Conservation (phyloP, 2,113 vertebrate genomes). For the Lagopus leucura region DNA sequence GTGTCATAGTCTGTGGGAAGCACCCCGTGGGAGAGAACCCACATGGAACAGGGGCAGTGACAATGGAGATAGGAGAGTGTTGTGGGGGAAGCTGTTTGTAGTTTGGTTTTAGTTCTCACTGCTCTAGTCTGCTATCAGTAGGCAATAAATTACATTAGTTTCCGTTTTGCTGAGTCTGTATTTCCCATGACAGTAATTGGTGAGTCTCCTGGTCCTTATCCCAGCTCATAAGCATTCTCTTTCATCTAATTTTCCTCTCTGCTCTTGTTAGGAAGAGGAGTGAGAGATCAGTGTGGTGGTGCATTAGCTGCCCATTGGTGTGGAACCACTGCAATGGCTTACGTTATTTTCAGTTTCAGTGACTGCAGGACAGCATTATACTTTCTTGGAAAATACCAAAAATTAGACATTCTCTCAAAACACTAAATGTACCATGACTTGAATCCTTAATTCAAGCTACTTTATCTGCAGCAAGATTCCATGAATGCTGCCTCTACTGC, state of each 20-base stretch:
- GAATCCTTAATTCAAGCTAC: neutral
- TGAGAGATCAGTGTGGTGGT: neutral
- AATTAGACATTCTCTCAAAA: neutral
- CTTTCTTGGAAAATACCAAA: neutral
- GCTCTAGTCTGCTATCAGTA: neutral
- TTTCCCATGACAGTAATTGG: neutral
- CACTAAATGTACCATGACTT: neutral
- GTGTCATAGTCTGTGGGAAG: neutral
- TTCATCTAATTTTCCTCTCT: neutral
- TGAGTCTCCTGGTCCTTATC: neutral
- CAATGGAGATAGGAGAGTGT: neutral
- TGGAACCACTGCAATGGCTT: neutral
- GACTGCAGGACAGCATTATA: neutral
- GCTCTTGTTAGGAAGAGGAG: neutral
- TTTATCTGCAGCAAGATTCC: neutral
- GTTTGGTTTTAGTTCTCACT: neutral
- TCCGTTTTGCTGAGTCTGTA: neutral
- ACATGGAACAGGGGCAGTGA: neutral
- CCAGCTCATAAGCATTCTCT: neutral
- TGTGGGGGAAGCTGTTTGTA: neutral
- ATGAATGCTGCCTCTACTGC: neutral
- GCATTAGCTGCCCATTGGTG: neutral
- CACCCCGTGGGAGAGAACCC: neutral
- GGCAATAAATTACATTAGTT: neutral
- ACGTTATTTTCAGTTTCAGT: neutral